Base-by-base conservation (phyloP, 1,140 invertebrate species). In the Camponotus vicinus region DNA sequence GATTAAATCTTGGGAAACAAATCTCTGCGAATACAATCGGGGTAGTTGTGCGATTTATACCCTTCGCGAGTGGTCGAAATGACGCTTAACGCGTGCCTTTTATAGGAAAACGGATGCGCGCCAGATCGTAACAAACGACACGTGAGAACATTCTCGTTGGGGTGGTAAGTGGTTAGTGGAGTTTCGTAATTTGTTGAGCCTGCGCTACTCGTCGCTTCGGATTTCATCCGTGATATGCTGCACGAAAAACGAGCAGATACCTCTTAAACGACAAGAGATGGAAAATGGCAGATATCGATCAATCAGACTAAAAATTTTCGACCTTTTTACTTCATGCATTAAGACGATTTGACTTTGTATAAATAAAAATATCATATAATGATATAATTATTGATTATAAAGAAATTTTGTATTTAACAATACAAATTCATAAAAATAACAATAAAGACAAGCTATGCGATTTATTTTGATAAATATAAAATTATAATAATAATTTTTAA, bases 131-230 rank as follows among this genome's bases (percentile, higher is more conserved):
- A 85, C 66, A 66, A 80, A 55, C n/a, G 64, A 71, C 86, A 85
- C 49, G 63, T 82, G 75, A 52, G 49, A 49, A 13, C 80, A 13
- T 49, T 27, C 75, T 52, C 67, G 40, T 69, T 73, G 66, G 67
- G 75, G 37, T 49, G 49, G 45, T 89, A 90, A 86, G 89, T 90
- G 85, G 85, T 91, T 89, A 91, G 85, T 77, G 90, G 40, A 91
- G 90, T 89, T 89, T 85, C 85, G 77, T 88, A 83, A 89, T 91
- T 91, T 89, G 89, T 91, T 79, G 70, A 85, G 71, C 59, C 64
- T 32, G 49, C 85, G 63, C 73, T 59, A 79, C 79, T 87, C 73
- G 67, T 78, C 85, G 90, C 52, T 63, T 91, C 85, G 75, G 80
- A 82, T 91, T 91, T 82, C 90, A 89, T 45, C 59, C 18, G 77